These are phyloP conservation scores for Sitodiplosis mosellana DNA, from an alignment of 1,140 invertebrate genomes.

Conservation along the genomic window DNA sequence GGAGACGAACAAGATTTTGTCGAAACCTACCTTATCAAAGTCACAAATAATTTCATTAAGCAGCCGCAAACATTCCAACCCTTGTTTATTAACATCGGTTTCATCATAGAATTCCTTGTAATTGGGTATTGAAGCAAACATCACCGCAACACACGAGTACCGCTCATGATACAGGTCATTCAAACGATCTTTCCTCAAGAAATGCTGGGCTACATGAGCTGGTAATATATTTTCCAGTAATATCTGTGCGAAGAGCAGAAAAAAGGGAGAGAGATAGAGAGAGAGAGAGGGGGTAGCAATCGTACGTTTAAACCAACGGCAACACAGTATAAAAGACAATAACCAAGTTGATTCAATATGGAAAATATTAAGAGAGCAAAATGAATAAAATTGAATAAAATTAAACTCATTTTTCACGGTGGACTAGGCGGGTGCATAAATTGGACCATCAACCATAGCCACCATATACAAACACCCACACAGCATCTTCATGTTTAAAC, in stretches of 20 bases:
- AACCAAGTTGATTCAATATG: not conserved
- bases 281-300: no score
- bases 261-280: not conserved
- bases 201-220: constrained; percentile 87
- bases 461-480: no score
- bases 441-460: no score
- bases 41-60: constrained; percentile 98
- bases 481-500: no score
- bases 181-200: constrained; percentile 36
- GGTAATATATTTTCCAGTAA: constrained; percentile 93
- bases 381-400: not conserved
- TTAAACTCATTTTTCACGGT: not conserved
- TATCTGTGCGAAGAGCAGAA: constrained; percentile 29
- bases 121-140: constrained; percentile 97
- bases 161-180: constrained; percentile 87
- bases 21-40: constrained; percentile 76
- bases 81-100: constrained; percentile 92
- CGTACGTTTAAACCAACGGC: no score
- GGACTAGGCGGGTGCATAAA: not conserved
- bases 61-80: constrained; percentile 81
- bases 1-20: no score
- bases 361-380: not conserved
- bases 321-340: no score
- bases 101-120: constrained; percentile 98
- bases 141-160: constrained; percentile 86